Base-by-base conservation (phyloP, 2,888 invertebrate genomes). In the Eledone cirrhosa region DNA sequence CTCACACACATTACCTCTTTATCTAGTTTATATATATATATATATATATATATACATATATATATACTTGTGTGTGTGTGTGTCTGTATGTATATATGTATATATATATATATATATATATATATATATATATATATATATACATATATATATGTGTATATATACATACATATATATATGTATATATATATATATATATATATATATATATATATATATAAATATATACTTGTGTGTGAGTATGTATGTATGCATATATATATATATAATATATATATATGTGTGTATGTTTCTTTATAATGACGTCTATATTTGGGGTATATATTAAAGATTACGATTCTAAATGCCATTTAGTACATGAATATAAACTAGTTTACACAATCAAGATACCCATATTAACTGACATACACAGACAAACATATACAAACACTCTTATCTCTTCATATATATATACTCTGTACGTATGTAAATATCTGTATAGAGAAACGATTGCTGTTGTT, bases 111-210 rank as follows among this genome's bases (percentile, higher is more conserved):
- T 65, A n/a, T 65, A 65, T 65, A 14, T 14, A 19, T 65, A 19
- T 19, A 65, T 65, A 65, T 65, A 65, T 65, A 65, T 65, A 65
- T 65, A 65, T 19, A 65, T 14, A 14, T 65, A 65, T 65, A 65
- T 65, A n/a, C n/a, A 65, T 65, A 65, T 65, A 27, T 65, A 13
- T 65, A 1, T 65, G 2, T 65, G 2, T 65, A 1, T 65, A 1
- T 65, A 19, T 65, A 65, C n/a, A n/a, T 65, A 65, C 11, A 27
- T n/a, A 65, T 19, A 0, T 65, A n/a, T n/a, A 27, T 65, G n/a
- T 65, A n/a, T 11, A 22, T 19, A 65, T 65, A n/a, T 65, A 19
- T n/a, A 1, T 1, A n/a, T 65, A 0, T 65, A 65, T 65, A 14
- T 65, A 27, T 19, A 1, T 65, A 65, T 65, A 65, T 65, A 19